phyloP scores from a whole-genome alignment of 2,888 invertebrate genomes.

The Philonicus albiceps region DNA sequence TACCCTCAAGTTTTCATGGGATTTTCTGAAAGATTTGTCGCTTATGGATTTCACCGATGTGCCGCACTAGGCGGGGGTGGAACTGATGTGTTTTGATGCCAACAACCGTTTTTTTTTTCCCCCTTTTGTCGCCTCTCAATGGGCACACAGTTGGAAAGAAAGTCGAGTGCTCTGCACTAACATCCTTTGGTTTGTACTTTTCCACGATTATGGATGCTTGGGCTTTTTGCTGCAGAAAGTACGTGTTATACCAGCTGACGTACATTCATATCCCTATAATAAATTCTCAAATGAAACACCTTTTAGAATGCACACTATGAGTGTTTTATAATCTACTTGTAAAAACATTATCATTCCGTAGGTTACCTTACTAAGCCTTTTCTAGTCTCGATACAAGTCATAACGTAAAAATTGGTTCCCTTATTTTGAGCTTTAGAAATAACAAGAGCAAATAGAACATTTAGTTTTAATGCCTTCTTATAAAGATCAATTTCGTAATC shows the following conservation, averaged over 20 bases:
- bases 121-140: background rate
- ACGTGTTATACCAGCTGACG: background rate
- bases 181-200: background rate
- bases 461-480: too few relatives aligned
- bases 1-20: background rate
- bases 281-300: background rate
- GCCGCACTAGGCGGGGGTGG: background rate
- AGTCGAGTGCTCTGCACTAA: background rate
- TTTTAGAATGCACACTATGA: background rate
- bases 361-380: too few relatives aligned
- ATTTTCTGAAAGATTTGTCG: background rate
- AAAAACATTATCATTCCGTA: too few relatives aligned
- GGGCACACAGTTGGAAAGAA: background rate
- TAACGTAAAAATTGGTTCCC: too few relatives aligned
- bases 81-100: background rate
- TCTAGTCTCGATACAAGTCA: too few relatives aligned
- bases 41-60: background rate
- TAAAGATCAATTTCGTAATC: too few relatives aligned
- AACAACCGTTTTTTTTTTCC: background rate
- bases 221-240: background rate
- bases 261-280: background rate
- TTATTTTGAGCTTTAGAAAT: too few relatives aligned
- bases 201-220: background rate
- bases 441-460: too few relatives aligned
- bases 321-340: too few relatives aligned